Evolutionary conservation across 2,888 invertebrate genomes (phyloP).

Genomic region (Galerucella calmariensis): DNA sequence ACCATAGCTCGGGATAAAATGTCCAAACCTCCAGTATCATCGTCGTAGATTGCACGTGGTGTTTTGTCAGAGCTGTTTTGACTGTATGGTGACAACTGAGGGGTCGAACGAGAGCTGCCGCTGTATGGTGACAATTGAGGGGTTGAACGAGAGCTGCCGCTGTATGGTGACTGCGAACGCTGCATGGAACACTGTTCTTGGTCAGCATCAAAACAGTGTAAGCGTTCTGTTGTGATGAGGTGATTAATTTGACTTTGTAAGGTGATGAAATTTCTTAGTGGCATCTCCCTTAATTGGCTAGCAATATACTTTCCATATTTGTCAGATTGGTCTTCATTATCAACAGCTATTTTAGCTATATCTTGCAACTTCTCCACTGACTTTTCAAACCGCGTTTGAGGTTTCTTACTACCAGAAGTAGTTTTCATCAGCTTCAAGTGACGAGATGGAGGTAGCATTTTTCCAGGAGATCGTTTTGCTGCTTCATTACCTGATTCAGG

Average conservation of each 20-base stretch:
- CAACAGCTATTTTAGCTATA: slow-evolving; percentile 15
- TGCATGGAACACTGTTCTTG: slow-evolving; percentile 20
- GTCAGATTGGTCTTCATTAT: slow-evolving; percentile 14
- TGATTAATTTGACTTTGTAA: slow-evolving; percentile 17
- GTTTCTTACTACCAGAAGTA: no score
- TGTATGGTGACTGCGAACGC: slow-evolving; percentile 17
- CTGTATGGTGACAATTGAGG: slow-evolving; percentile 24
- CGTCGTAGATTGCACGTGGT: slow-evolving; percentile 17
- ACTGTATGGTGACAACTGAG: slow-evolving; percentile 25
- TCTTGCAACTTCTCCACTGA: no score
- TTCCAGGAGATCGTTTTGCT: no score
- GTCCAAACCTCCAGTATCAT: slow-evolving; percentile 25
- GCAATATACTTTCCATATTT: slow-evolving; percentile 18
- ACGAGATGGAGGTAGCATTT: no score
- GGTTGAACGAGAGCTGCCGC: slow-evolving; percentile 17
- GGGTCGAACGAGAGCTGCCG: slow-evolving; percentile 21
- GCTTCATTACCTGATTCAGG: no score
- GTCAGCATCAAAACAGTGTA: slow-evolving; percentile 9
- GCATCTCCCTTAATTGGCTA: slow-evolving; percentile 19
- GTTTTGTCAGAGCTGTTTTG: slow-evolving; percentile 22
- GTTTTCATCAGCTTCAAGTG: no score
- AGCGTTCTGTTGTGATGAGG: slow-evolving; percentile 14
- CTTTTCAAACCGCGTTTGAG: no score
- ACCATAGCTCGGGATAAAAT: slow-evolving; percentile 25
- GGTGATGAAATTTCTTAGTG: slow-evolving; percentile 17